phyloP scores from a whole-genome alignment of 2,888 invertebrate species.

The Zele albiditarsus region DNA sequence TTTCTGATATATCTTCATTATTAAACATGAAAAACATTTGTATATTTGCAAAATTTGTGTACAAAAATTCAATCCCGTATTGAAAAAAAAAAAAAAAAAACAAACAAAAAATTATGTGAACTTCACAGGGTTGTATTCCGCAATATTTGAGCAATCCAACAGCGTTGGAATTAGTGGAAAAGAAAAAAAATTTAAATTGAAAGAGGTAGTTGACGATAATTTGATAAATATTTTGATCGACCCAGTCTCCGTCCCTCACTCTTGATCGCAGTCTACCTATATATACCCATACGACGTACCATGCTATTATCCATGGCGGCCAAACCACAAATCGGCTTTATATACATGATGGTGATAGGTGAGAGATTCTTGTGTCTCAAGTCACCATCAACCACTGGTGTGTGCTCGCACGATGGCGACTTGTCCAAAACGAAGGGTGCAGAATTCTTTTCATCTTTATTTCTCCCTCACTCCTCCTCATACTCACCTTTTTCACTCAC shows the following conservation, averaged over 20 bases:
- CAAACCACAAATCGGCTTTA: constrained; percentile 21
- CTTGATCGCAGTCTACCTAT: neutral
- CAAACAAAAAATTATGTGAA: no score
- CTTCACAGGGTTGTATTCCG: no score
- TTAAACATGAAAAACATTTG: no score
- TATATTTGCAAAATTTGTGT: no score
- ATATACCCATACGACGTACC: neutral
- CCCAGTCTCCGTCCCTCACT: constrained; percentile 3
- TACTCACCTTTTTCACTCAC: neutral
- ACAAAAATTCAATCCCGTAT: no score
- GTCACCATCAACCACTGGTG: constrained; percentile 27
- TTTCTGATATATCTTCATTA: no score
- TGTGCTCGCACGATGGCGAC: constrained; percentile 23
- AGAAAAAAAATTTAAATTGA: neutral
- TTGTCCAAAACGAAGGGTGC: constrained; percentile 32
- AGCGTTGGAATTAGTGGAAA: neutral
- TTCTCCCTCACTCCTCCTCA: constrained; percentile 45
- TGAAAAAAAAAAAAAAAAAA: no score
- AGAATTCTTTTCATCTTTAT: constrained; percentile 1
- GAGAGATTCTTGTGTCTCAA: constrained; percentile 40
- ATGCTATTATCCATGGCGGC: constrained; percentile 38
- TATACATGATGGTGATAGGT: constrained; percentile 27
- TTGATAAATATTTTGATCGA: constrained; percentile 41
- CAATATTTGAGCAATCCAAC: no score
- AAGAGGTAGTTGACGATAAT: constrained; percentile 31